Evolutionary conservation across 2,888 invertebrate species (phyloP).

Genomic region (Automeris io): DNA sequence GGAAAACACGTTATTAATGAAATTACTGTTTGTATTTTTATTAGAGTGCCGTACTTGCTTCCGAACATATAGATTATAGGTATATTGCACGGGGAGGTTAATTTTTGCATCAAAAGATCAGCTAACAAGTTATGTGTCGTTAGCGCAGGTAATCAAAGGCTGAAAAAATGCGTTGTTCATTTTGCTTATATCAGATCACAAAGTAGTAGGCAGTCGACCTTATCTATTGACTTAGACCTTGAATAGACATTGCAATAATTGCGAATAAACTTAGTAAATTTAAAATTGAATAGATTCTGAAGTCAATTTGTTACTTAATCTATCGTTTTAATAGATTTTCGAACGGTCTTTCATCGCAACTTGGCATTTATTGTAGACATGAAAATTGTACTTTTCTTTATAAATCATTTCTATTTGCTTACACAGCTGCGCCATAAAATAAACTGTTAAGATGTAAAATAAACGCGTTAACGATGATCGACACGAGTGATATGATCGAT

Average conservation of each 20-base stretch:
- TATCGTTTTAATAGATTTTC: not conserved
- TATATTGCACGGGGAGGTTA: no score
- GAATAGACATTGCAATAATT: conserved; percentile 8
- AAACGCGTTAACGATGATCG: conserved; percentile 25
- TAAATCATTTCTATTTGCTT: not conserved
- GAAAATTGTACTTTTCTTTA: not conserved
- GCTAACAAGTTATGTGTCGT: no score
- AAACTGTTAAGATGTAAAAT: not conserved
- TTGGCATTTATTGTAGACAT: conserved; percentile 31
- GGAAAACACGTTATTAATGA: no score
- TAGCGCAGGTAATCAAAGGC: no score
- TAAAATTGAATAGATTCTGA: not conserved
- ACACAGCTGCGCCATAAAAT: not conserved
- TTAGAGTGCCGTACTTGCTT: no score
- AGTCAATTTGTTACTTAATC: not conserved
- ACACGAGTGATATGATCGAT: conserved; percentile 22
- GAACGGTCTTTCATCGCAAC: conserved; percentile 8
- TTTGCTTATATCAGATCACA: not conserved
- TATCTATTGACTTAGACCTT: conserved; percentile 50
- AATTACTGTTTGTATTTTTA: no score
- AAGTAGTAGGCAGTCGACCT: conserved; percentile 23
- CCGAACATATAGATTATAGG: no score
- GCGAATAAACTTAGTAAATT: not conserved
- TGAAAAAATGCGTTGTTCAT: not conserved
- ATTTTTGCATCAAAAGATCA: no score